phyloP scores from a whole-genome alignment of 1,140 invertebrate species.

The Halesus radiatus region DNA sequence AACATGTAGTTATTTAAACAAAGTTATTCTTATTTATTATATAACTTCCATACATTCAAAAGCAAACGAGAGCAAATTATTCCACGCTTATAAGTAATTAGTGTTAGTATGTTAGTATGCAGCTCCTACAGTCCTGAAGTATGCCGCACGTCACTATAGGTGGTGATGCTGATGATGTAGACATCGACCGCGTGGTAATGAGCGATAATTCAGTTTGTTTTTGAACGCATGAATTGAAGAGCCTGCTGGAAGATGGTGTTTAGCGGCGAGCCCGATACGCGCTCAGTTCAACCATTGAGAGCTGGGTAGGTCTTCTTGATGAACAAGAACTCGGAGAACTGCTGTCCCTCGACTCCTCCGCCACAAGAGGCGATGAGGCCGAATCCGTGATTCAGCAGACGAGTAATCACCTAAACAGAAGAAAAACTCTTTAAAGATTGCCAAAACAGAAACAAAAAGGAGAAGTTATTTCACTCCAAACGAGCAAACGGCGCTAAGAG shows the following conservation, averaged over 20 bases:
- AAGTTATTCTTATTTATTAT: too few relatives aligned
- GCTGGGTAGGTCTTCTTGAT: conserved; percentile 70
- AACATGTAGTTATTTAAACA: too few relatives aligned
- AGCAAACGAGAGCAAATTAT: too few relatives aligned
- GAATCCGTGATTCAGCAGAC: conserved; percentile 89
- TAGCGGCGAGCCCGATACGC: too few relatives aligned
- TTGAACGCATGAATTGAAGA: not conserved
- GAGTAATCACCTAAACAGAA: conserved; percentile 85
- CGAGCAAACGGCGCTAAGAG: too few relatives aligned
- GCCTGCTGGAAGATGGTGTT: too few relatives aligned
- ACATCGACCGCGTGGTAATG: not conserved
- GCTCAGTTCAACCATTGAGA: not conserved
- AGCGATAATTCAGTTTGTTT: not conserved
- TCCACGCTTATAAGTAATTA: too few relatives aligned
- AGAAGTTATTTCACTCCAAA: too few relatives aligned
- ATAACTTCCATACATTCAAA: too few relatives aligned
- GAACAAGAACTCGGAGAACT: conserved; percentile 94
- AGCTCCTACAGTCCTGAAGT: not conserved
- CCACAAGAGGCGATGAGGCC: conserved; percentile 87
- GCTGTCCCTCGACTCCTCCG: conserved; percentile 91
- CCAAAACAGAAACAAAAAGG: too few relatives aligned
- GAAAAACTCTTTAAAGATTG: too few relatives aligned
- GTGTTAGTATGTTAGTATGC: too few relatives aligned
- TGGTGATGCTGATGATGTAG: not conserved
- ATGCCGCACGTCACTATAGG: not conserved